These are phyloP conservation scores for Eupithecia pulchellata DNA, from an alignment of 2,888 invertebrate genomes.

Conservation along the genomic window DNA sequence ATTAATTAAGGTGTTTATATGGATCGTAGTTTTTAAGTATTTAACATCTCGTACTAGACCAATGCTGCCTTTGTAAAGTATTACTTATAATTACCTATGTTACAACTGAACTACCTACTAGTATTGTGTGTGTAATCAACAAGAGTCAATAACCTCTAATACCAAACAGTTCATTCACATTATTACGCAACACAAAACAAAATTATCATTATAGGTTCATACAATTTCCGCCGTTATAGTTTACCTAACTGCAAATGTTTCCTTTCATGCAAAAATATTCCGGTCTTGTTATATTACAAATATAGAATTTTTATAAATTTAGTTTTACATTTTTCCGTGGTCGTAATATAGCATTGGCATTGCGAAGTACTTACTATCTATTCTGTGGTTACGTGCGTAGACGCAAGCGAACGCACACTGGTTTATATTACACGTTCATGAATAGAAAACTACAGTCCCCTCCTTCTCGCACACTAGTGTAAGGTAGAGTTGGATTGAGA, in stretches of 20 bases:
- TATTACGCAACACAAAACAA: neutral
- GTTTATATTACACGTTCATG: neutral
- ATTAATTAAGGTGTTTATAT: too few relatives aligned
- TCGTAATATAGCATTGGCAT: constrained; percentile 82
- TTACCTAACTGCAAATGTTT: constrained; percentile 51
- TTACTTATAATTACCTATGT: too few relatives aligned
- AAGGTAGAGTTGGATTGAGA: neutral
- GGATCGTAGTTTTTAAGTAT: too few relatives aligned
- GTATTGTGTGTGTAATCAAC: neutral
- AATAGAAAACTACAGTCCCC: neutral
- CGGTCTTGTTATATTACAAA: constrained; percentile 76
- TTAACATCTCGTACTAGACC: too few relatives aligned
- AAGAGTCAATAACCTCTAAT: constrained; percentile 3
- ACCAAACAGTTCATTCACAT: constrained; percentile 1
- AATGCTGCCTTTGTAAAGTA: too few relatives aligned
- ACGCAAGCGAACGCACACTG: constrained; percentile 9
- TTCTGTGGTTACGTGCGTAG: constrained; percentile 58
- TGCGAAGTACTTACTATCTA: constrained; percentile 53
- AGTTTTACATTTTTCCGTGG: constrained; percentile 72
- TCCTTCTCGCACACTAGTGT: constrained; percentile 1
- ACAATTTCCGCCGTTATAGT: constrained; percentile 29
- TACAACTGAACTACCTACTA: neutral
- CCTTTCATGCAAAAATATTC: constrained; percentile 68
- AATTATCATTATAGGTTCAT: neutral
- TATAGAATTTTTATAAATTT: constrained; percentile 56